Percentiles rank a stretch among this genome's conserved stretches.
Evolutionary conservation across 2,797 vertebrate genomes (phyloP).

Genomic region (Pangasius djambal): DNA sequence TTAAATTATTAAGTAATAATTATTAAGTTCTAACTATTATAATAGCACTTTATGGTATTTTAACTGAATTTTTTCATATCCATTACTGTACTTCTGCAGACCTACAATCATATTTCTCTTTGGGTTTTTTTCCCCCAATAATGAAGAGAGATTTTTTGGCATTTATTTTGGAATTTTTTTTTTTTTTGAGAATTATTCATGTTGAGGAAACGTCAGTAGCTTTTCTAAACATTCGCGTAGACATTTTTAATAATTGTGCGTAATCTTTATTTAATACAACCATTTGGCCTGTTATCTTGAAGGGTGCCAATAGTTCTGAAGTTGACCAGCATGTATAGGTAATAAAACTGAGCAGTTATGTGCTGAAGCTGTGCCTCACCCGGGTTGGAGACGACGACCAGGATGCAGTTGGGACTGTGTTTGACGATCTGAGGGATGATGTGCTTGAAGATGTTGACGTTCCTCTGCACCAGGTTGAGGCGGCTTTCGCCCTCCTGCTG

Average conservation of each 20-base stretch:
- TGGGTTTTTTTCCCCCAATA: too few relatives aligned
- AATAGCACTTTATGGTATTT: neutral
- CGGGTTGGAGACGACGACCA: slow-evolving; percentile 96
- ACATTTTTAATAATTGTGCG: neutral
- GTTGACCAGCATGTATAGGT: neutral
- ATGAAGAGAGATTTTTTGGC: too few relatives aligned
- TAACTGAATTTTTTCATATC: neutral
- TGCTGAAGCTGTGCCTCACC: slow-evolving; percentile 70
- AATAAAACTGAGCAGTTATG: neutral
- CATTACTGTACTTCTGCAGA: neutral
- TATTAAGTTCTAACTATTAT: neutral
- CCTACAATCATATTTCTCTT: neutral
- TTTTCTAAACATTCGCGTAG: neutral
- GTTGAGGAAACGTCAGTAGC: neutral
- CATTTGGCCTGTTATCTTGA: neutral
- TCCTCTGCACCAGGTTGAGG: slow-evolving; percentile 95
- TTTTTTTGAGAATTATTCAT: too few relatives aligned
- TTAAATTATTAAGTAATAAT: neutral
- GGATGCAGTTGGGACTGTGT: slow-evolving; percentile 88
- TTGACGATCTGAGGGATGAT: slow-evolving; percentile 93
- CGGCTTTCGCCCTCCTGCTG: slow-evolving; percentile 97
- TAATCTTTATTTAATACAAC: too few relatives aligned
- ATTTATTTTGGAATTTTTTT: too few relatives aligned
- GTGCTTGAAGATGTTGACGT: slow-evolving; percentile 93
- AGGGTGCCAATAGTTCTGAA: neutral